phyloP scores from a whole-genome alignment of 2,888 invertebrate species.

The Enchytraeus crypticus region DNA sequence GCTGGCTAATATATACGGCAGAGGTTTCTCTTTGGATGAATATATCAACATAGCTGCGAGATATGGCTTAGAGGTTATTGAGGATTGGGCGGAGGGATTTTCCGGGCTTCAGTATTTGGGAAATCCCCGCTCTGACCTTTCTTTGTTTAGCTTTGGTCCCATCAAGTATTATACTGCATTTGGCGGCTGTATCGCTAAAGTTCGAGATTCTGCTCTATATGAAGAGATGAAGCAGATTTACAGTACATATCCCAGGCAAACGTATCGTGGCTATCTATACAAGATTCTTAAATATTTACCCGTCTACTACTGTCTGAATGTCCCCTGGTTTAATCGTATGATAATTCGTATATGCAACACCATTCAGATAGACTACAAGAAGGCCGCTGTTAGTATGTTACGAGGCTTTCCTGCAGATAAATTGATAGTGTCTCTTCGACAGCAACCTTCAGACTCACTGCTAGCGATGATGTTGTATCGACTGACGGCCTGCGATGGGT shows the following conservation, averaged over 20 bases:
- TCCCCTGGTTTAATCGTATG: constrained; percentile 33
- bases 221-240: constrained; percentile 35
- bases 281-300: constrained; percentile 35
- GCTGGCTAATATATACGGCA: constrained; percentile 46
- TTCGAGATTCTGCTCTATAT: constrained; percentile 33
- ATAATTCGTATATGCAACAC: constrained; percentile 29
- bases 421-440: constrained; percentile 36
- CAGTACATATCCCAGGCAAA: constrained; percentile 28
- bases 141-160: constrained; percentile 47
- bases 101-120: constrained; percentile 38
- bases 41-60: constrained; percentile 36
- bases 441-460: constrained; percentile 40
- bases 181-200: constrained; percentile 46
- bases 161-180: constrained; percentile 47
- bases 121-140: constrained; percentile 41
- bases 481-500: constrained; percentile 29
- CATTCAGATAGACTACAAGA: constrained; percentile 36
- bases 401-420: constrained; percentile 42
- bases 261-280: not conserved
- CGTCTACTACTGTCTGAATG: constrained; percentile 35
- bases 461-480: constrained; percentile 37
- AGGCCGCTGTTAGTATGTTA: constrained; percentile 35
- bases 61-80: constrained; percentile 38
- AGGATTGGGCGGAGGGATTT: constrained; percentile 48
- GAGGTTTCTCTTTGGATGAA: constrained; percentile 38